phyloP scores from a whole-genome alignment of 2,113 vertebrate genomes.

The Campylomormyrus numenius region DNA sequence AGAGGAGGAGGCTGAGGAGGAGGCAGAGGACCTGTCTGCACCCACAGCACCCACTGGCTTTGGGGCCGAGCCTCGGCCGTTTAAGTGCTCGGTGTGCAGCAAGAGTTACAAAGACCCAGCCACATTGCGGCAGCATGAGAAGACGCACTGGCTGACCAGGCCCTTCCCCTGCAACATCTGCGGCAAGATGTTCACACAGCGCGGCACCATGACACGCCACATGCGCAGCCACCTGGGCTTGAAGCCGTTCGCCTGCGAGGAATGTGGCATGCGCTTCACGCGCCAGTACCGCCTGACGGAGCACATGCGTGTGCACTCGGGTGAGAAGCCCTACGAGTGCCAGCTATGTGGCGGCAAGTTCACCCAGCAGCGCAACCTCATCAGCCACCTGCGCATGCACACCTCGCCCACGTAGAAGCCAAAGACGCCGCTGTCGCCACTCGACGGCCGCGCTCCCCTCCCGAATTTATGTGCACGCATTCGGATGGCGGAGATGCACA shows the following conservation, averaged over 20 bases:
- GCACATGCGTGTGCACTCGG: slow-evolving; percentile 90
- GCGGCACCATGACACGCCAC: slow-evolving; percentile 87
- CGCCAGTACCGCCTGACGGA: slow-evolving; percentile 87
- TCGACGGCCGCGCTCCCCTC: not conserved
- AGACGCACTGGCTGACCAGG: slow-evolving; percentile 83
- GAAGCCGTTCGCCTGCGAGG: slow-evolving; percentile 83
- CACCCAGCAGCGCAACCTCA: slow-evolving; percentile 87
- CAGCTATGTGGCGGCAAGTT: slow-evolving; percentile 86
- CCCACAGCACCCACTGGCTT: slow-evolving; percentile 53
- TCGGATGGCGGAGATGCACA: not conserved
- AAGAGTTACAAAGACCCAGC: slow-evolving; percentile 85
- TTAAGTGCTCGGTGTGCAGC: slow-evolving; percentile 79
- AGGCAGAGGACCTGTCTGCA: slow-evolving; percentile 76
- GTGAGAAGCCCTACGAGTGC: slow-evolving; percentile 89
- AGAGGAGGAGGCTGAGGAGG: slow-evolving; percentile 75
- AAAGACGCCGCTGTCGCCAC: slow-evolving; percentile 54
- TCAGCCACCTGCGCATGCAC: slow-evolving; percentile 88
- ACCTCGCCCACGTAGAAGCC: slow-evolving; percentile 81
- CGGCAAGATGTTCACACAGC: slow-evolving; percentile 86
- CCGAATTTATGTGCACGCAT: slow-evolving; percentile 7
- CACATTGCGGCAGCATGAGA: slow-evolving; percentile 81
- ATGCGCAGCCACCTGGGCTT: slow-evolving; percentile 88
- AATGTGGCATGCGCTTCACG: slow-evolving; percentile 89
- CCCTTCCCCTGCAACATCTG: slow-evolving; percentile 87
- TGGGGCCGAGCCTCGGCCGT: slow-evolving; percentile 61